These are phyloP conservation scores for Lichenostomus cassidix DNA, from an alignment of 2,113 vertebrate species.

Conservation along the genomic window DNA sequence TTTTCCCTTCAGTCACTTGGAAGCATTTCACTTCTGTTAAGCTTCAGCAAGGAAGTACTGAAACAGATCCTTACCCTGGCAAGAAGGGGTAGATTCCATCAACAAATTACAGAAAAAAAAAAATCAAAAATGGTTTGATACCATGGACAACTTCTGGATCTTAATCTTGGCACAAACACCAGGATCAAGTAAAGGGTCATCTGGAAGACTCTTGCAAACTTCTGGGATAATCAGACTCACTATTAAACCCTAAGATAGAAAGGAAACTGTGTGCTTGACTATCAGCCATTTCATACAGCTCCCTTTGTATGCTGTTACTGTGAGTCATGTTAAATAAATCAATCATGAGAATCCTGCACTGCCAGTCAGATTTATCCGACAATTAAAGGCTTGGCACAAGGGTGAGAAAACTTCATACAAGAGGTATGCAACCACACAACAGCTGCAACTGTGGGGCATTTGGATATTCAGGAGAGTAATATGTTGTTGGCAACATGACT, in stretches of 20 bases:
- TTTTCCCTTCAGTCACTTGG: neutral
- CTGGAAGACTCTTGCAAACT: neutral
- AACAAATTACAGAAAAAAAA: neutral
- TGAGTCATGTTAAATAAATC: constrained; percentile 70
- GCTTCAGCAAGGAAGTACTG: neutral
- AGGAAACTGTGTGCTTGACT: neutral
- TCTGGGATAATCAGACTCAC: neutral
- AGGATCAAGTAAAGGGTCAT: neutral
- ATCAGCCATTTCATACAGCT: neutral
- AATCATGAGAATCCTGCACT: constrained; percentile 58
- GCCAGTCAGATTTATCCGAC: constrained; percentile 71
- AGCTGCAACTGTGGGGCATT: constrained; percentile 70
- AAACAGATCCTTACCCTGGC: constrained; percentile 15
- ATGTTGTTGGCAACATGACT: constrained; percentile 38
- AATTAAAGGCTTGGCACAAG: constrained; percentile 71
- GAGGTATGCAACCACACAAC: constrained; percentile 67
- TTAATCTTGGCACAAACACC: neutral
- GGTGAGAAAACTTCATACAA: constrained; percentile 61
- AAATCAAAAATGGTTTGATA: neutral
- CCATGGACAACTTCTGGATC: neutral
- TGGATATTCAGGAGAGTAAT: constrained; percentile 42
- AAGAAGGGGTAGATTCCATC: neutral
- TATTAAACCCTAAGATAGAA: neutral
- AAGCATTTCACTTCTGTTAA: neutral
- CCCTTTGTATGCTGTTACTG: constrained; percentile 43